Evolutionary conservation across 2,113 vertebrate species (phyloP), one percentile per base, ranked within the genome.

Genomic region (Perca schrenkii): DNA sequence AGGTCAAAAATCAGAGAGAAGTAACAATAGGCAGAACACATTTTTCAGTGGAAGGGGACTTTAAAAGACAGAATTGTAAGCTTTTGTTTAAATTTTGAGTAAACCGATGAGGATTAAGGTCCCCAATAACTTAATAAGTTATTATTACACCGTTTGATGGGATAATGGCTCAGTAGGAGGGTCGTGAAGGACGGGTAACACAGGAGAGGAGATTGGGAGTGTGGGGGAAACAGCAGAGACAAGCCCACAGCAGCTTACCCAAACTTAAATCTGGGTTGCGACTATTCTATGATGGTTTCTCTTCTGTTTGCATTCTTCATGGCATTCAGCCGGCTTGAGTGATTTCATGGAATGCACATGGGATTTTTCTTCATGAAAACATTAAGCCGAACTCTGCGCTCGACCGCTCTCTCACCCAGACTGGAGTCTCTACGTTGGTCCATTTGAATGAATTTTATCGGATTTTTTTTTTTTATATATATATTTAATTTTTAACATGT

Each of bases 261-360:
- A 90, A 90, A 90, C 69, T 66, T 78, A 61, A 66, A 80, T 86
- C 43, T 67, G 31, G 8, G 28, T 80, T 76, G 80, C 31, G 25
- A 63, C 74, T 77, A 68, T 91, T 84, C 74, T 86, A 74, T 80
- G 80, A 92, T 83, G 83, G 72, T 67, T 77, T 66, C 63, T 84
- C 58, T 21, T 58, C 43, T 69, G 80, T 90, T 84, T 84, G 86
- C 79, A 73, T 80, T 89, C 74, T 69, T 82, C 56, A 21, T 75
- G 86, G 68, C 58, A 58, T 85, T 84, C 82, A 82, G 79, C 73
- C 67, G 36, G 68, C 83, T 85, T 73, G 15, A 79, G 65, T 88
- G 82, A 88, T 74, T 67, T 70, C 75, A 72, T 84, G 89, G 88
- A 90, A 86, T 82, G 63, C 49, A 68, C 78, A 25, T 60, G 66